Evolutionary conservation across 2,113 vertebrate genomes (phyloP).

Genomic region (Pachycephala philippinensis): DNA sequence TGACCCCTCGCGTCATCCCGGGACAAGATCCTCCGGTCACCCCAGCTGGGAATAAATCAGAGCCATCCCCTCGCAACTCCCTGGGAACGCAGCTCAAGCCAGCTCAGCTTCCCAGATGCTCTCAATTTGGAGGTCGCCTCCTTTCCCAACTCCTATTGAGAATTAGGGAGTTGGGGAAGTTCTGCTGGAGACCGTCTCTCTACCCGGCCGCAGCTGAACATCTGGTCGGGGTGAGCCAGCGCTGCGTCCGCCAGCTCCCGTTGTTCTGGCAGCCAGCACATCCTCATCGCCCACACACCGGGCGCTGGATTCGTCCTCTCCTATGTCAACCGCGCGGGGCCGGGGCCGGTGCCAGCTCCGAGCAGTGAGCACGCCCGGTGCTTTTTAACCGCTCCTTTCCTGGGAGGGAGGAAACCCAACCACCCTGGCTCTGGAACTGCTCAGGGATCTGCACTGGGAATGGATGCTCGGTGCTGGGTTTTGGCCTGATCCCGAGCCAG

Average conservation of each 20-base stretch:
- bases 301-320: constrained; percentile 41
- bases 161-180: not conserved
- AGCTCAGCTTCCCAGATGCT: constrained; percentile 11
- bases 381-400: constrained; percentile 32
- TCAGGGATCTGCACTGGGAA: not conserved
- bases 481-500: fast-evolving
- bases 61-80: not conserved
- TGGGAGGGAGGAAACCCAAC: not conserved
- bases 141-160: not conserved
- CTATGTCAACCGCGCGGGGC: not conserved
- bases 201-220: not conserved
- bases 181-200: not conserved
- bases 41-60: not conserved
- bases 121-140: not conserved
- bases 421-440: fast-evolving
- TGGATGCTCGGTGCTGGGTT: not conserved
- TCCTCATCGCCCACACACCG: constrained; percentile 61
- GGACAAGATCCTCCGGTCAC: not conserved
- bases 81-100: not conserved
- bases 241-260: not conserved
- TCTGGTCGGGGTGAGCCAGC: not conserved
- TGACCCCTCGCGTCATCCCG: not conserved
- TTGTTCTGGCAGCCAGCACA: constrained; percentile 50
- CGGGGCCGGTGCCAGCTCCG: not conserved
- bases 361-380: not conserved